Base-by-base conservation (phyloP, 35 echinoderm and acorn worm species). In the Lytechinus pictus region DNA sequence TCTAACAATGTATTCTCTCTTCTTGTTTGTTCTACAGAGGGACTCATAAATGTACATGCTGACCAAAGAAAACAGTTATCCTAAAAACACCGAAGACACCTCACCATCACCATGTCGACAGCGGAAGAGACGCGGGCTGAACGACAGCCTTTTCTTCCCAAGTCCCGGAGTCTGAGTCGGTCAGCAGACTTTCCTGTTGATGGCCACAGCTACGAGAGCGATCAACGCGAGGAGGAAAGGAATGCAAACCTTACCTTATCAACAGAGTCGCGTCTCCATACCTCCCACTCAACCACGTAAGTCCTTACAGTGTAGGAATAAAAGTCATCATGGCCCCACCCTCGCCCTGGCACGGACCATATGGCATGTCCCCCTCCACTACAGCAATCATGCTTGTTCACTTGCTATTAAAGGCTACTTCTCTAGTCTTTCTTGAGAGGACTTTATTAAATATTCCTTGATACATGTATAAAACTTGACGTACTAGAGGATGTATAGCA, bases 231-330 rank as follows among this genome's bases (percentile, higher is more conserved):
- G 88, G 88, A 90, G 29, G 29, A 54, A 12, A 54, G 52, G 28
- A 57, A 95, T 27, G 51, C 44, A 6, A 89, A 87, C 86, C 55
- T 88, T 9, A 89, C 95, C 24, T 52, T 95, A 24, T 95, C 95
- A 10, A 95, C 95, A 27, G 95, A 95, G 53, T 95, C 95, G 4
- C 51, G 95, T 14, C 52, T 95, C 54, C 28, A 55, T 33, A 95
- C 95, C 29, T 86, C 86, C 6, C 95, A 95, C 91, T 86, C 95
- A 10, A 95, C 95, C 86, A 95, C 95, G 95, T 95, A 28, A 89
- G 95, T 95, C 44, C 66, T 79, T 24, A n/a, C n/a, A n/a, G n/a
- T n/a, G n/a, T n/a, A 2, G 55, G 11, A 8, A 79, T 79, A 44
- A 44, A 44, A 44, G 33, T 44, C 33, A 44, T 44, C 33, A 44